Conservation (phyloP, 2,888 invertebrate species). For the Sminthurides aquaticus region DNA sequence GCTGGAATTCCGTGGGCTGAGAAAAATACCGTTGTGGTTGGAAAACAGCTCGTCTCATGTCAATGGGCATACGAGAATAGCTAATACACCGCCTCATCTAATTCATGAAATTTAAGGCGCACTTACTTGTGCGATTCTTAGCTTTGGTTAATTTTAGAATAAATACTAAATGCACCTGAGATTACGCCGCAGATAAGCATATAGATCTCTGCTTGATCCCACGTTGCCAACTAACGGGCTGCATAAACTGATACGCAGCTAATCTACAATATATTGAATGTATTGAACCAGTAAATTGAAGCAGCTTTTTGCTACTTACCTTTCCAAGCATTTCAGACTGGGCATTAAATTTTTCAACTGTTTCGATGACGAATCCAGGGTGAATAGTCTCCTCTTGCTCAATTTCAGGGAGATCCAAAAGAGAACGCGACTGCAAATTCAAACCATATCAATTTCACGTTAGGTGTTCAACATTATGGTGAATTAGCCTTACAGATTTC, state of each 20-base stretch:
- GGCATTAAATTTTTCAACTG: conserved; percentile 16
- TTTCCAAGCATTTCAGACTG: neutral
- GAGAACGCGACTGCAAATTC: conserved; percentile 9
- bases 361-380: conserved; percentile 8
- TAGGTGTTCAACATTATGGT: no score
- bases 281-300: no score
- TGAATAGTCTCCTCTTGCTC: conserved; percentile 6
- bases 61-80: conserved; percentile 23
- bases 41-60: conserved; percentile 21
- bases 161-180: no score
- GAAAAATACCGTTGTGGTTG: conserved; percentile 24
- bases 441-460: neutral
- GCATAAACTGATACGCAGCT: no score
- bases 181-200: no score
- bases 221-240: no score
- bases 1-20: conserved; percentile 19
- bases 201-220: no score
- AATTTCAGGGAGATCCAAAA: conserved; percentile 8
- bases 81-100: conserved; percentile 22
- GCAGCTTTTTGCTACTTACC: no score
- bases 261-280: no score
- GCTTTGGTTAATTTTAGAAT: no score
- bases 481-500: no score
- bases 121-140: conserved; percentile 11
- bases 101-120: conserved; percentile 17